Conservation (phyloP, 2,797 vertebrate genomes). For the Epinephelus awoara region DNA sequence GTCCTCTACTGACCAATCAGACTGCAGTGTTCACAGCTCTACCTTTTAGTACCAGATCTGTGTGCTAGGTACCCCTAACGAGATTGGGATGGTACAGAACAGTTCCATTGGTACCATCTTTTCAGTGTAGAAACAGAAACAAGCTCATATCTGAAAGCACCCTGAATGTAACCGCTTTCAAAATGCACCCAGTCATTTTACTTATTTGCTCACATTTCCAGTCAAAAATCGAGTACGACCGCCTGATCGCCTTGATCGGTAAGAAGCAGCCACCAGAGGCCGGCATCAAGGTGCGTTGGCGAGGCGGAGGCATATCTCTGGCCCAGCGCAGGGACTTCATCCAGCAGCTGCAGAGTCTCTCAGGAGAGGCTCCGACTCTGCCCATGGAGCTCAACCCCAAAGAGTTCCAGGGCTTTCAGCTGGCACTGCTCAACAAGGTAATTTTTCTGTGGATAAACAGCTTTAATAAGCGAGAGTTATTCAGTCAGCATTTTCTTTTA, state of each 20-base stretch:
- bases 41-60: too few species aligned
- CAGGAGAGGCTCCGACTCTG: constrained; percentile 88
- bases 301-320: constrained; percentile 89
- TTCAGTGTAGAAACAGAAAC: too few species aligned
- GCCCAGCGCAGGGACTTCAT: constrained; percentile 93
- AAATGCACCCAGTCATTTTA: not conserved
- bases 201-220: constrained; percentile 62
- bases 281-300: constrained; percentile 94
- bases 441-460: not conserved
- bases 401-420: constrained; percentile 96
- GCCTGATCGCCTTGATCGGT: constrained; percentile 92
- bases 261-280: constrained; percentile 91
- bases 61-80: too few species aligned
- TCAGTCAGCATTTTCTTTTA: not conserved
- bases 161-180: not conserved
- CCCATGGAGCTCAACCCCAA: constrained; percentile 93
- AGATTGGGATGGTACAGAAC: too few species aligned
- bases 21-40: too few species aligned
- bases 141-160: not conserved
- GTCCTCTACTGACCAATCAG: too few species aligned
- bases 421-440: constrained; percentile 95
- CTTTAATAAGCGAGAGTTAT: not conserved
- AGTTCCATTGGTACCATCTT: too few species aligned
- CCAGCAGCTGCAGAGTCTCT: constrained; percentile 93
- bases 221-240: constrained; percentile 97